Base-by-base conservation (phyloP, 2,797 vertebrate species). In the Geotrypetes seraphini region DNA sequence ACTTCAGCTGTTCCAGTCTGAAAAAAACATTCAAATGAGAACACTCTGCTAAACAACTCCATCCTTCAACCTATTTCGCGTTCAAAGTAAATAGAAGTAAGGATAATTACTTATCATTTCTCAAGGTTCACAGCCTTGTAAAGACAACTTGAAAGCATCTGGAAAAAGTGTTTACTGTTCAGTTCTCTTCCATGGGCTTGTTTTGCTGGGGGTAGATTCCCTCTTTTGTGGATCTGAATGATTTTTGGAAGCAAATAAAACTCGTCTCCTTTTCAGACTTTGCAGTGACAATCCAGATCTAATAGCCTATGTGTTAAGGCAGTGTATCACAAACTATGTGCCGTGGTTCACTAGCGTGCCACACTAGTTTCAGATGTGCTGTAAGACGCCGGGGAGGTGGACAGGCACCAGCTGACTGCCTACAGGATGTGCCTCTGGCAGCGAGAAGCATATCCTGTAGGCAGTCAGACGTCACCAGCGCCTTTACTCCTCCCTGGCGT, bases 131-230 rank as follows among this genome's bases (percentile, higher is more conserved):
- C 27, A 7, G 9, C n/a, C 53, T 22, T 47, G 60, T 63, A 41
- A 26, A 50, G 21, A 51, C 37, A 56, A 53, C 65, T 23, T 31
- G 10, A 31, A 66, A 59, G 39, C 42, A 53, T 36, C 14, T 16
- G 16, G 33, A 14, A 49, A 44, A 33, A 60, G 31, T n/a, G n/a
- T n/a, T n/a, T n/a, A n/a, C n/a, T n/a, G n/a, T 33, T 25, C 32
- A 25, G 22, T 13, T 45, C 43, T 32, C 36, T 25, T 61, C 53
- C 35, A 18, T 18, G 8, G 15, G 45, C 22, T 36, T 44, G 5
- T 15, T 56, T 57, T 29, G 14, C 25, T 47, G 16, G 20, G 40
- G 30, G 22, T 24, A 9, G 6, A 18, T 47, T 32, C 31, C 29
- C 57, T 12, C 12, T 17, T 19, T 24, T 50, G 49, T 33, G 30